phyloP scores from a whole-genome alignment of 2,797 vertebrate genomes.

The Fringilla coelebs region DNA sequence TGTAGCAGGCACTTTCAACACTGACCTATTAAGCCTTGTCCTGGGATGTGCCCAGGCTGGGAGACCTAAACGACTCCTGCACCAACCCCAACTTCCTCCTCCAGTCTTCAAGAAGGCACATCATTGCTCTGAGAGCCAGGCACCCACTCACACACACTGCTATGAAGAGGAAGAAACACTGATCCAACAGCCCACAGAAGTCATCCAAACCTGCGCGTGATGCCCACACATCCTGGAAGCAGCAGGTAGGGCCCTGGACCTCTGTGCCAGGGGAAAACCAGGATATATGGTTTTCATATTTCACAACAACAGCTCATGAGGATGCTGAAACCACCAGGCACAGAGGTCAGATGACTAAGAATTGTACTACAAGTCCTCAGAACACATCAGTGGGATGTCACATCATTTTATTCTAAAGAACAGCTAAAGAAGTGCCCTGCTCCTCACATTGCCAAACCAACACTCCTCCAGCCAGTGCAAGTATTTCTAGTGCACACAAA shows the following conservation, averaged over 20 bases:
- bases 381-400: background rate
- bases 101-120: background rate
- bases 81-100: background rate
- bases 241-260: background rate
- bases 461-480: background rate
- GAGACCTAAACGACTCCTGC: background rate
- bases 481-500: background rate
- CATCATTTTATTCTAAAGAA: background rate
- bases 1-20: background rate
- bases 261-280: background rate
- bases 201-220: rapidly evolving
- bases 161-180: background rate
- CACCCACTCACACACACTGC: background rate
- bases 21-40: background rate
- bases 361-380: background rate
- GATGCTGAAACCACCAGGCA: background rate
- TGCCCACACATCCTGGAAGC: background rate
- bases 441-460: background rate
- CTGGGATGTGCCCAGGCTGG: background rate
- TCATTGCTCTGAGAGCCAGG: background rate
- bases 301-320: background rate
- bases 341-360: background rate
- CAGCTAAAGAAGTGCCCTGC: background rate
- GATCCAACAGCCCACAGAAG: background rate
- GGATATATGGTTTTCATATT: background rate